Base-by-base conservation (phyloP, 2,888 invertebrate species). In the Heteromurus nitidus region DNA sequence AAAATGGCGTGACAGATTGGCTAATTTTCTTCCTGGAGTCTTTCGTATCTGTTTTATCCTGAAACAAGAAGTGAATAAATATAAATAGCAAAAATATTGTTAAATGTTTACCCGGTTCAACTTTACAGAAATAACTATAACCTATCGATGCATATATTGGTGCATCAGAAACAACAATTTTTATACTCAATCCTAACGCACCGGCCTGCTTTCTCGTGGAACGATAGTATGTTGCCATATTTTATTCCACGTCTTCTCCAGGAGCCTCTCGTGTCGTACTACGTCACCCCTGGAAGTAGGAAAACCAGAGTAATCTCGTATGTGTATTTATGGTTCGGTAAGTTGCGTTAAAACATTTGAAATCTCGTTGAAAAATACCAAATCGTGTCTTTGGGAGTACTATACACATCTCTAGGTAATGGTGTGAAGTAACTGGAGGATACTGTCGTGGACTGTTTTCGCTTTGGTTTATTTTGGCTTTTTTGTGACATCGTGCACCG, bases 201-300 rank as follows among this genome's bases (percentile, higher is more conserved):
- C 79, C 30, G 79, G 79, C 1, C 53, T 50, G 24, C 73, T 47
- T 18, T 74, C 73, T 22, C 30, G 44, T 9, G 73, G 67, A 22
- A 74, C 68, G 9, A 81, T 50, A n/a, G 47, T 26, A 16, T 70
- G 24, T 26, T 82, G 79, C 86, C 86, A 86, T 62, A 81, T 82
- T 64, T 67, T 70, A 0, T 80, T 64, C 86, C 86, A 86, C 0
- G 50, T 11, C n/a, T 70, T 28, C 0, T 64, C 65, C 20, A 85
- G 26, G 1, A 73, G 11, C 42, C 76, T 79, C 73, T 86, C 86
- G 50, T 86, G 84, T 18, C 69, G 72, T 11, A 84, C 65, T n/a
- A 82, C 68, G 36, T 83, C 83, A 36, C 84, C 84, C 85, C 86
- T 86, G n/a, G 50, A 7, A 58, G 24, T 58, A 26, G n/a, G n/a